phyloP scores from a whole-genome alignment of 2,888 invertebrate genomes.

The Aquatica leii region DNA sequence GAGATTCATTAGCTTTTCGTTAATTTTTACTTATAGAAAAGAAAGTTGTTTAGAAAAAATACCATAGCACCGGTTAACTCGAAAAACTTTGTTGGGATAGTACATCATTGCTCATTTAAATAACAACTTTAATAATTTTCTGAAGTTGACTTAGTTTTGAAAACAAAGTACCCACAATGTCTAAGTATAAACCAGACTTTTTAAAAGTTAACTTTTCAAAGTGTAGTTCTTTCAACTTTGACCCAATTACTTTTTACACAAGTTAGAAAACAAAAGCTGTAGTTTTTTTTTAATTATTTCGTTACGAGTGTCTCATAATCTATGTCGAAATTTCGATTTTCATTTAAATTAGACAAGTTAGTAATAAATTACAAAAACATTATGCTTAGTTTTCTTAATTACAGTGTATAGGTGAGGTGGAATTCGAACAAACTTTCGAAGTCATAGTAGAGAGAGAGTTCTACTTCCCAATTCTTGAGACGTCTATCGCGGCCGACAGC shows the following conservation, averaged over 20 bases:
- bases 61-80: too few relatives aligned
- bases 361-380: conserved; percentile 3
- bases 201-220: conserved; percentile 37
- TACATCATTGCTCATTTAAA: conserved; percentile 1
- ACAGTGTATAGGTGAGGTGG: conserved; percentile 22
- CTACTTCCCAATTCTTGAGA: conserved; percentile 37
- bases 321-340: background rate
- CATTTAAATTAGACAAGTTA: background rate
- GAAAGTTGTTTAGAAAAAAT: too few relatives aligned
- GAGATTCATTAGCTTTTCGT: too few relatives aligned
- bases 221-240: conserved; percentile 43
- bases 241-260: conserved; percentile 42
- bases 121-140: conserved; percentile 26
- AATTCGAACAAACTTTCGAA: conserved; percentile 23
- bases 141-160: conserved; percentile 31
- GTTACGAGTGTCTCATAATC: conserved; percentile 4
- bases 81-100: too few relatives aligned
- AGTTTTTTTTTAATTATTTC: conserved; percentile 18
- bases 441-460: conserved; percentile 19
- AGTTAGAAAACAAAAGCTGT: conserved; percentile 35
- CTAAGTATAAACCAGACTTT: conserved; percentile 35
- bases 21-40: too few relatives aligned
- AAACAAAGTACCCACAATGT: conserved; percentile 34
- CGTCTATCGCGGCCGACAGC: conserved; percentile 37
- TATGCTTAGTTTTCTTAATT: conserved; percentile 23